phyloP scores from a whole-genome alignment of 1,140 invertebrate species.

The Drosophila navojoa region DNA sequence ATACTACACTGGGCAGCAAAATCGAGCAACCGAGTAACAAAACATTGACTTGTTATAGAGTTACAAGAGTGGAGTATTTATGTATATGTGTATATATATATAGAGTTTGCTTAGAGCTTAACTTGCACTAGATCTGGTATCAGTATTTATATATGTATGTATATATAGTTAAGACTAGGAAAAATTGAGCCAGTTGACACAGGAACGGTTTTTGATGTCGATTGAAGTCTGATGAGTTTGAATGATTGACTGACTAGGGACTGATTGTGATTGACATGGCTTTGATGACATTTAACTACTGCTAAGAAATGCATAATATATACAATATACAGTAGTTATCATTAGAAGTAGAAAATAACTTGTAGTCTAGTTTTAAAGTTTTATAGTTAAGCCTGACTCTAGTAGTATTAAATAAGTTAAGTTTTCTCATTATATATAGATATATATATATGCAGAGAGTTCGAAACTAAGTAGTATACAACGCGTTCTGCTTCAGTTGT shows the following conservation, averaged over 20 bases:
- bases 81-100: constrained; percentile 14
- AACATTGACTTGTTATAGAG: constrained; percentile 36
- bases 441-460: background rate
- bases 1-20: constrained; percentile 63
- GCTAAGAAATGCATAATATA: constrained; percentile 26
- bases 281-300: constrained; percentile 5
- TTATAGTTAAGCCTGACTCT: constrained; percentile 62
- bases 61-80: constrained; percentile 30
- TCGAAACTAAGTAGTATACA: constrained; percentile 1
- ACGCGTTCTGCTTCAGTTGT: constrained; percentile 2
- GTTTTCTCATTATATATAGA: constrained; percentile 4
- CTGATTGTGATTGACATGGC: constrained; percentile 20
- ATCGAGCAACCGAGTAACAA: constrained; percentile 60
- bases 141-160: constrained; percentile 36
- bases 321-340: constrained; percentile 25
- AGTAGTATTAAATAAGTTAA: constrained; percentile 43
- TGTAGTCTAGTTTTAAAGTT: constrained; percentile 45
- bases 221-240: constrained; percentile 7
- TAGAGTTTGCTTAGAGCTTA: constrained; percentile 61
- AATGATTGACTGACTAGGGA: constrained; percentile 14
- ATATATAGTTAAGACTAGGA: constrained; percentile 34
- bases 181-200: constrained; percentile 20
- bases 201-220: constrained; percentile 17
- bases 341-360: constrained; percentile 30
- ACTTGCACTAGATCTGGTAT: constrained; percentile 54